A percentile compares a stretch with the other conserved stretches of the same genome.
Evolutionary conservation across 2,113 vertebrate species (phyloP).

Genomic region (Actenoides lindsayi): DNA sequence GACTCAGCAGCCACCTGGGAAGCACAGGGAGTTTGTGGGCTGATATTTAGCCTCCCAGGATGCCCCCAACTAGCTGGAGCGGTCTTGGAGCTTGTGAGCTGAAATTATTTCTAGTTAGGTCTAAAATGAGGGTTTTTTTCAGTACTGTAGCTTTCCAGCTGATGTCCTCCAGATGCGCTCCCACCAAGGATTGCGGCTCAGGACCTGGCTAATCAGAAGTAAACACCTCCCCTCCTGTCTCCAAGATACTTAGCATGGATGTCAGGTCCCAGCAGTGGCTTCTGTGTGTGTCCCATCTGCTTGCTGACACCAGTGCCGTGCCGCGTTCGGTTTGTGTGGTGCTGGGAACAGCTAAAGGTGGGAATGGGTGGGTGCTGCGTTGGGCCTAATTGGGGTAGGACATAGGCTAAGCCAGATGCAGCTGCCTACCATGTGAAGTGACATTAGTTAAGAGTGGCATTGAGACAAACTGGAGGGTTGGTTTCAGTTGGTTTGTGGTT

Average conservation of each 20-base stretch:
- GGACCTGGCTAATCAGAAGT: background rate
- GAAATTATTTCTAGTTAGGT: background rate
- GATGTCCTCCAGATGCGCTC: background rate
- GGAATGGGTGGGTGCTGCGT: background rate
- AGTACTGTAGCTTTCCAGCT: background rate
- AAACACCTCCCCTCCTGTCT: rapidly evolving
- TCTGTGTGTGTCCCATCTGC: rapidly evolving
- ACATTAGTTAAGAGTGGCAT: background rate
- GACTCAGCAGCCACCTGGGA: background rate
- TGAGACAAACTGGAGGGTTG: background rate
- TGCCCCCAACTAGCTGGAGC: background rate
- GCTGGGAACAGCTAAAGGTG: background rate
- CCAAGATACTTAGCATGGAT: rapidly evolving
- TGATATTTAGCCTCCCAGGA: background rate
- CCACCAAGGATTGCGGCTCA: background rate
- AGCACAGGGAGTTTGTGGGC: background rate
- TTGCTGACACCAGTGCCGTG: rapidly evolving
- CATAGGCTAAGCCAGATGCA: background rate
- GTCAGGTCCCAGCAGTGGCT: background rate
- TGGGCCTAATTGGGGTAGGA: background rate
- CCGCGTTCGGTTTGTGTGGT: rapidly evolving
- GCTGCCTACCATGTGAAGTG: background rate
- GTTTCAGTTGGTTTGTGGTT: background rate
- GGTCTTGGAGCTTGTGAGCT: background rate
- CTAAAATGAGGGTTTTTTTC: background rate